Base-by-base conservation (phyloP, 1,140 invertebrate genomes). In the Hyles euphorbiae region DNA sequence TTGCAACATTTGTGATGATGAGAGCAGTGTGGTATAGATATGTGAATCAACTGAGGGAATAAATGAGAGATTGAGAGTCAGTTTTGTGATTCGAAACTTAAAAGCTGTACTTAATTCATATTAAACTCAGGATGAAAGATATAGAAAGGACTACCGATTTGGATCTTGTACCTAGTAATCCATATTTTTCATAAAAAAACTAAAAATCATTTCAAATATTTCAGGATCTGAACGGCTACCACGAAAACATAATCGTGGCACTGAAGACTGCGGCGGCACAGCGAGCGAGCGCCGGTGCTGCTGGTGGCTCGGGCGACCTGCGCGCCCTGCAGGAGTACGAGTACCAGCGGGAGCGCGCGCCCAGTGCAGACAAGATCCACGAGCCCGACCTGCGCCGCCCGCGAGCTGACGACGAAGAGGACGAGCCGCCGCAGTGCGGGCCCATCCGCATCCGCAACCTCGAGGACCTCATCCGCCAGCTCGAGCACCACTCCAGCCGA, bases 231-330 rank as follows among this genome's bases (percentile, higher is more conserved):
- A 97, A 97, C 65, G 96, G 96, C 3, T 98, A 98, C 81, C 96
- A 97, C 74, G 96, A 97, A 70, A 95, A 97, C 70, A 95, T 98
- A 67, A 90, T 98, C 50, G 95, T 97, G 77, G 96, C 96, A 7
- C 78, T 98, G 66, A 92, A 95, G 49, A 95, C 93, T 60, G 96
- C 96, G 1, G 95, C 95, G 10, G 91, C 90, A 2, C 94, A 95
- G 70, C 91, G 94, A 90, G 85, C 85, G 0, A 83, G 75, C 58
- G 79, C 76, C 0, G 85, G 96, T 93, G 47, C 83, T 94, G 69
- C 92, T 92, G 54, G 94, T 89, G 78, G 96, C 93, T 56, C 94
- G 91, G 64, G 92, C 72, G 62, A 95, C 93, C 73, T 88, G 3
- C 71, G 81, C 88, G 93, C 83, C 3, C 74, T 95, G 53, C 91